Conservation (phyloP, 2,888 invertebrate genomes). For the Seladonia tumulorum region DNA sequence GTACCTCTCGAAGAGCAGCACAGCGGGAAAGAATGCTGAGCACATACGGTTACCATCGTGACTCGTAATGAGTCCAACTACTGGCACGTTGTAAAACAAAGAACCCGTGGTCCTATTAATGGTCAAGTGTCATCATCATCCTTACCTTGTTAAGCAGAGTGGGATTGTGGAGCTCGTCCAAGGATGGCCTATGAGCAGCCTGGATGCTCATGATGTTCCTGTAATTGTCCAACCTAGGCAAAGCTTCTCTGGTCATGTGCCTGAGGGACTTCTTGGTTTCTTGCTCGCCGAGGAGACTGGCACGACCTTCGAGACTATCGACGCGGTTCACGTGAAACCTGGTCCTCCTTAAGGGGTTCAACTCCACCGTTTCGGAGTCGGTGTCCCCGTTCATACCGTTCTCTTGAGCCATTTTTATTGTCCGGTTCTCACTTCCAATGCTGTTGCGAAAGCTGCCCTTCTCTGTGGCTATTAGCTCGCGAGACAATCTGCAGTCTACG, state of each 20-base stretch:
- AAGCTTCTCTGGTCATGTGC: constrained; percentile 93
- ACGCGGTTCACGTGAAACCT: constrained; percentile 88
- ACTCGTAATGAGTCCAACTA: constrained; percentile 43
- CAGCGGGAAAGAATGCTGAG: constrained; percentile 23
- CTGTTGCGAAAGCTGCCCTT: not conserved
- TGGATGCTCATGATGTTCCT: constrained; percentile 95
- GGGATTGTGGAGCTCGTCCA: constrained; percentile 95
- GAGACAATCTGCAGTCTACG: not conserved
- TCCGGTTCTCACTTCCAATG: not conserved
- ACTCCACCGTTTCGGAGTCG: constrained; percentile 81
- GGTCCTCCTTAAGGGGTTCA: constrained; percentile 84
- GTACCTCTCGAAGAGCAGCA: not conserved
- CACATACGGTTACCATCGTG: constrained; percentile 14
- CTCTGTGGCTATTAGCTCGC: not conserved
- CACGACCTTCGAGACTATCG: constrained; percentile 85
- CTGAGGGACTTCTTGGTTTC: constrained; percentile 81
- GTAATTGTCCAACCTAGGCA: constrained; percentile 95
- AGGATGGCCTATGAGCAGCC: constrained; percentile 93
- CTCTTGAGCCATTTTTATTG: constrained; percentile 76
- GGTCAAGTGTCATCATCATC: constrained; percentile 52
- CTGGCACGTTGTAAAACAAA: constrained; percentile 49
- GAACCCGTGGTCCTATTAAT: constrained; percentile 49
- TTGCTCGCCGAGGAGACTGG: constrained; percentile 82
- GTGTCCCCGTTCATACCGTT: constrained; percentile 75
- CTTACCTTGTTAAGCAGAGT: constrained; percentile 92